Evolutionary conservation across 92 coral and sea anemone genomes (phyloP).

Genomic region (Porites divaricata): DNA sequence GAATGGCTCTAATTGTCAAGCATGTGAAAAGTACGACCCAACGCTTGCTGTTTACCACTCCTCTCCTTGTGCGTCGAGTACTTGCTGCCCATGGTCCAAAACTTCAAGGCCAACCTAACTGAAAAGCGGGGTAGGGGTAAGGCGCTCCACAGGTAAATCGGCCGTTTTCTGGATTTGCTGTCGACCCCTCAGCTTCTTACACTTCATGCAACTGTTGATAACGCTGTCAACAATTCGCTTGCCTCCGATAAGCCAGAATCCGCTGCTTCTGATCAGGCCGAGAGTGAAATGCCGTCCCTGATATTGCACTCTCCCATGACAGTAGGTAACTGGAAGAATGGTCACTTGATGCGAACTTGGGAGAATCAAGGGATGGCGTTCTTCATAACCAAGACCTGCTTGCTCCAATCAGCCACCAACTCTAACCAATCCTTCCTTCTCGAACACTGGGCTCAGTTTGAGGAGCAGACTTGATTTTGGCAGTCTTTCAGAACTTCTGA

Average conservation of each 20-base stretch:
- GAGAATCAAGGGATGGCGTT: slow-evolving; percentile 26
- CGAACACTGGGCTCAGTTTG: slow-evolving; percentile 31
- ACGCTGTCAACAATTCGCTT: too few relatives aligned
- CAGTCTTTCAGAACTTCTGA: neutral
- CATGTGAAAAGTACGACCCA: slow-evolving; percentile 69
- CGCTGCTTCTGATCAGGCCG: too few relatives aligned
- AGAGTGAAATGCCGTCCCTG: too few relatives aligned
- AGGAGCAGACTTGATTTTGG: slow-evolving; percentile 30
- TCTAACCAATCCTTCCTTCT: slow-evolving; percentile 20
- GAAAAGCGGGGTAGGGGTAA: slow-evolving; percentile 35
- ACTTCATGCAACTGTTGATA: too few relatives aligned
- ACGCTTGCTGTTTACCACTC: slow-evolving; percentile 44
- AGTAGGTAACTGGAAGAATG: neutral
- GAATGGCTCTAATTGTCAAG: slow-evolving; percentile 43
- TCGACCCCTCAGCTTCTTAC: too few relatives aligned
- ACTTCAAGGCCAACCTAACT: slow-evolving; percentile 33
- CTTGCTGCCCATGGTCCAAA: slow-evolving; percentile 27
- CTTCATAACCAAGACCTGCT: neutral
- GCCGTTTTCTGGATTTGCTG: slow-evolving; percentile 41
- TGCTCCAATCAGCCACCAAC: slow-evolving; percentile 39
- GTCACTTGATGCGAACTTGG: slow-evolving; percentile 29
- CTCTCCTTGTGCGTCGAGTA: slow-evolving; percentile 25
- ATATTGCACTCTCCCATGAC: slow-evolving; percentile 16
- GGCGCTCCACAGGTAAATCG: slow-evolving; percentile 13
- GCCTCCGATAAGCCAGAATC: too few relatives aligned